Evolutionary conservation across 2,797 vertebrate genomes (phyloP), one percentile per base, ranked within the genome.

Genomic region (Muscicapa striata): DNA sequence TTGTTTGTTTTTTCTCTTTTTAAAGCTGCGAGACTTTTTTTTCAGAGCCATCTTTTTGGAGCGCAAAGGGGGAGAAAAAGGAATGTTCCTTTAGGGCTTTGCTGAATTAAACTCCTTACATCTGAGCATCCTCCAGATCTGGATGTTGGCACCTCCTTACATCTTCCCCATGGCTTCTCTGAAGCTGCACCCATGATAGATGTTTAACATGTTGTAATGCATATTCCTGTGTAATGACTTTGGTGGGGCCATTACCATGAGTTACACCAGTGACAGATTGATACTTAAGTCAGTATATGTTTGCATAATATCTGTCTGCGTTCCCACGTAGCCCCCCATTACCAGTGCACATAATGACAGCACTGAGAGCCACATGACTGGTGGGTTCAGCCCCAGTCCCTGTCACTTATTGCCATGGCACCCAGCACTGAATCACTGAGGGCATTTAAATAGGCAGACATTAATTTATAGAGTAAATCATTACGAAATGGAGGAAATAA

Each of bases 261-360:
- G 92, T 87, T 90, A 94, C 92, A 77, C 79, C 84, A 48, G 89
- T 90, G 90, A 95, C 90, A 95, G 93, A 93, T 84, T 92, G 94
- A 90, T 93, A 87, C 86, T 90, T 89, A 82, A 94, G 94, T 89
- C 94, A 89, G 90, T 93, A 45, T 70, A 94, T 85, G 92, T 97
- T 95, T 94, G 89, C 78, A 94, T 87, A 96, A 95, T 96, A 93
- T 89, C 87, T 90, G 87, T 69, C 92, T 81, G 29, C 3, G 6
- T 88, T 92, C 94, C 41, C 89, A 45, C 63, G 7, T 14, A 92
- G 92, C 79, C 87, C 90, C 91, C 93, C 91, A 81, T 92, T 68
- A 91, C 94, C 30, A 48, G 82, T 7, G 15, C 83, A 41, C 66
- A 76, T 41, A 89, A 46, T 34, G 87, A 91, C 76, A 89, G 93